Base-by-base conservation (phyloP, 1,140 invertebrate species). In the Scaptomyza montana region DNA sequence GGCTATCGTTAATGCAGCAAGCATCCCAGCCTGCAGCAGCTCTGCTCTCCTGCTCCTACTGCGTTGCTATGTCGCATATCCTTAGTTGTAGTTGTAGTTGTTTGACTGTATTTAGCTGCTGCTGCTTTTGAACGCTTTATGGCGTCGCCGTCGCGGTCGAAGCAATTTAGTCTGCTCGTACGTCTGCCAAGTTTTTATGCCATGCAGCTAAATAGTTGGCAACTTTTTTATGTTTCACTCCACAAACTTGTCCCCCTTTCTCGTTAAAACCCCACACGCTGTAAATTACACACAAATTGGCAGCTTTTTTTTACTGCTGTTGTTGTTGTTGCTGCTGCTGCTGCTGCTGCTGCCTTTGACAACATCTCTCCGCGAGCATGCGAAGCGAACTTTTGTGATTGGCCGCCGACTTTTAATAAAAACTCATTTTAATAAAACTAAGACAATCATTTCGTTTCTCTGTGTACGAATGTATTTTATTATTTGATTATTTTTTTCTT, bases 211-310 rank as follows among this genome's bases (percentile, higher is more conserved):
- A 86, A 86, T 86, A 87, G 82, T 86, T 87, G 71, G 62, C 45
- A 86, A 87, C 78, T 87, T 86, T 86, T 76, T 81, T 77, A 60
- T 77, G 63, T 69, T 74, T 28, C 49, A 43, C 56, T 41, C 13
- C 46, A 19, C 28, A 5, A 21, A 19, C 53, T 12, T 25, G 25
- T 12, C 51, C 2, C 25, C 5, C 6, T 12, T 41, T 13, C 1
- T 19, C 36, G 12, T 28, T 33, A 51, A 36, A 28, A 12, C n/a
- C 60, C 60, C 16, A 45, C 49, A 47, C 53, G 64, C 78, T 87
- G 69, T 76, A 86, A 86, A 81, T 87, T 87, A 75, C 82, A 81
- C 78, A 82, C 82, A 86, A 86, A 86, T 87, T 86, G 82, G 82
- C 82, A 81, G 65, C 74, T 49, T 60, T 78, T 78, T 80, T 73